Conservation (phyloP, 2,888 invertebrate genomes). For the Acronicta psi region DNA sequence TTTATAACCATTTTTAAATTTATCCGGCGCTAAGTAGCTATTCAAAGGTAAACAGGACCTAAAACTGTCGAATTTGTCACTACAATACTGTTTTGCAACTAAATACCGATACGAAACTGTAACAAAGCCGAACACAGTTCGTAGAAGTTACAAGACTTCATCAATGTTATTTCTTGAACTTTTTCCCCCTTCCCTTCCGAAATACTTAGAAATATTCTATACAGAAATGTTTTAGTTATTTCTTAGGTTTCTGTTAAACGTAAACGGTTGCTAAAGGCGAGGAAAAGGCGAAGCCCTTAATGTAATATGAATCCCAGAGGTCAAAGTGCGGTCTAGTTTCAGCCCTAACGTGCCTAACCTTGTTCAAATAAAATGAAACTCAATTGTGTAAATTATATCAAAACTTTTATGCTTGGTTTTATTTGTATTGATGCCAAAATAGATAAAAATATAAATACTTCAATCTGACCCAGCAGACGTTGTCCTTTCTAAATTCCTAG, state of each 20-base stretch:
- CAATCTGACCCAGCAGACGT: no score
- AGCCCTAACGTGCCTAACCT: constrained; percentile 1
- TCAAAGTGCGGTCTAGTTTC: constrained; percentile 27
- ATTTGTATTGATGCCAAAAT: no score
- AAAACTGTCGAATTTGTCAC: no score
- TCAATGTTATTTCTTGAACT: background rate
- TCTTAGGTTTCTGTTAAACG: constrained; percentile 16
- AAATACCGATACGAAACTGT: no score
- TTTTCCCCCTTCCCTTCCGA: constrained; percentile 6
- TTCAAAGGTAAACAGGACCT: no score
- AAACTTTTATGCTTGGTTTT: background rate
- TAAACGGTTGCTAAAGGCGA: constrained; percentile 27
- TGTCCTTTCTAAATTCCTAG: no score
- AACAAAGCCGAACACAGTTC: constrained; percentile 11
- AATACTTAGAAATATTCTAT: constrained; percentile 17
- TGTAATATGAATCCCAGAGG: constrained; percentile 50
- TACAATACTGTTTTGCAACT: no score
- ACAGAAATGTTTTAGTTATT: constrained; percentile 18
- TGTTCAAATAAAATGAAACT: constrained; percentile 43
- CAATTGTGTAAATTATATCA: constrained; percentile 11
- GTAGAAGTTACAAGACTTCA: constrained; percentile 2
- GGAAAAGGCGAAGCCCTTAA: constrained; percentile 28
- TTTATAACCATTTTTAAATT: no score
- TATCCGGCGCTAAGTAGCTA: no score
- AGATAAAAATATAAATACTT: no score